Evolutionary conservation across 2,888 invertebrate species (phyloP).

Genomic region (Eristalis pertinax): DNA sequence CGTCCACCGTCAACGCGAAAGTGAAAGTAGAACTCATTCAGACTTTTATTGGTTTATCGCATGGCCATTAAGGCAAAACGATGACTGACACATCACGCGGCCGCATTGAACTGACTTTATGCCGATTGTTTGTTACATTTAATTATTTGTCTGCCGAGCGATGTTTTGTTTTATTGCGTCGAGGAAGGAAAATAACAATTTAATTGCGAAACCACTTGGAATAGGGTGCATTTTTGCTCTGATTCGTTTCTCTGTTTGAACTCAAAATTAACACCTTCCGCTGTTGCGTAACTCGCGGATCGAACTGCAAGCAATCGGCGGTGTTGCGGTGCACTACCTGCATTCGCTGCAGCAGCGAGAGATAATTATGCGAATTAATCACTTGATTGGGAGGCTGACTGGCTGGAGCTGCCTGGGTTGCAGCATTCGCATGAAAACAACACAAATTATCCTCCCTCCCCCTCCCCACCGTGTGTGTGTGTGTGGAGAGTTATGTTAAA

Average conservation of each 20-base stretch:
- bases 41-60: conserved; percentile 28
- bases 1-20: too few relatives aligned
- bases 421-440: not conserved
- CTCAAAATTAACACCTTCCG: conserved; percentile 61
- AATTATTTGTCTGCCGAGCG: conserved; percentile 3
- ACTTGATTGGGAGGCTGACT: conserved; percentile 25
- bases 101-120: conserved; percentile 15
- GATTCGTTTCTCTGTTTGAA: conserved; percentile 4
- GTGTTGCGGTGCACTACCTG: conserved; percentile 32
- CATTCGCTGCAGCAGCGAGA: conserved; percentile 26
- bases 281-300: conserved; percentile 35
- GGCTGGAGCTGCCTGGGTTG: conserved; percentile 15
- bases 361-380: conserved; percentile 60
- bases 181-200: conserved; percentile 46
- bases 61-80: not conserved
- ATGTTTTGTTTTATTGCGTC: conserved; percentile 13
- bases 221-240: not conserved
- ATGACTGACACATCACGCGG: conserved; percentile 8
- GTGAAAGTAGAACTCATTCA: conserved; percentile 63
- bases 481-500: not conserved
- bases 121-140: conserved; percentile 34
- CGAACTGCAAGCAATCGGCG: conserved; percentile 17
- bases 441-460: too few relatives aligned
- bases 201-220: conserved; percentile 21
- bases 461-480: too few relatives aligned